These are phyloP conservation scores for Machaerirhynchus nigripectus DNA, from an alignment of 2,113 vertebrate species.

Conservation along the genomic window DNA sequence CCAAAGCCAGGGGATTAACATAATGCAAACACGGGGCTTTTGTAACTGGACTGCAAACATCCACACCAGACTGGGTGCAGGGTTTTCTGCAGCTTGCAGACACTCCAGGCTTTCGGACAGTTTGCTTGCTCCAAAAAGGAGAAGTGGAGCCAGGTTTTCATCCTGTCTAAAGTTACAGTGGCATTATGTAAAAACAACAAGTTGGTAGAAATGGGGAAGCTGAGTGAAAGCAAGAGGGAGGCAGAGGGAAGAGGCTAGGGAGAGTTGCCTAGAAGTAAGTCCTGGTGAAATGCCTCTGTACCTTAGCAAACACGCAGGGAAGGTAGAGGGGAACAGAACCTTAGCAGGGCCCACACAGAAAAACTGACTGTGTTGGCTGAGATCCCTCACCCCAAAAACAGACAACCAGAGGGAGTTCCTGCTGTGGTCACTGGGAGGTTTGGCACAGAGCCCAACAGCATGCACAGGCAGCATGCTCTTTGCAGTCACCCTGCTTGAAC, in stretches of 20 bases:
- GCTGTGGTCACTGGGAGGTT: background rate
- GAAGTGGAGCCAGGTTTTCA: background rate
- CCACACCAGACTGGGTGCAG: rapidly evolving
- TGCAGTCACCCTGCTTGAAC: background rate
- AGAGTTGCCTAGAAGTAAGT: background rate
- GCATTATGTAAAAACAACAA: background rate
- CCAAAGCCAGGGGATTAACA: background rate
- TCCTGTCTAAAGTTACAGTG: rapidly evolving
- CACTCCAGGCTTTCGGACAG: background rate
- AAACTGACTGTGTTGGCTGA: rapidly evolving
- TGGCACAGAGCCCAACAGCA: background rate
- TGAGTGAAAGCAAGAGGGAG: background rate
- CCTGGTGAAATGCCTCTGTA: background rate
- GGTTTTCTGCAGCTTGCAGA: background rate
- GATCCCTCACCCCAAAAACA: background rate
- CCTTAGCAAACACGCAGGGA: background rate
- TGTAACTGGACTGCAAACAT: background rate
- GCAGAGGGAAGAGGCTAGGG: background rate
- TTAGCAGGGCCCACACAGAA: background rate
- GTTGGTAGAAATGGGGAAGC: background rate
- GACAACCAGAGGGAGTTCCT: rapidly evolving
- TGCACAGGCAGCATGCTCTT: rapidly evolving
- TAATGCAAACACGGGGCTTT: background rate
- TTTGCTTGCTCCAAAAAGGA: background rate
- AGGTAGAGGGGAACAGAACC: background rate